Conservation (phyloP, 1,140 invertebrate species). For the Pomacea maculata region DNA sequence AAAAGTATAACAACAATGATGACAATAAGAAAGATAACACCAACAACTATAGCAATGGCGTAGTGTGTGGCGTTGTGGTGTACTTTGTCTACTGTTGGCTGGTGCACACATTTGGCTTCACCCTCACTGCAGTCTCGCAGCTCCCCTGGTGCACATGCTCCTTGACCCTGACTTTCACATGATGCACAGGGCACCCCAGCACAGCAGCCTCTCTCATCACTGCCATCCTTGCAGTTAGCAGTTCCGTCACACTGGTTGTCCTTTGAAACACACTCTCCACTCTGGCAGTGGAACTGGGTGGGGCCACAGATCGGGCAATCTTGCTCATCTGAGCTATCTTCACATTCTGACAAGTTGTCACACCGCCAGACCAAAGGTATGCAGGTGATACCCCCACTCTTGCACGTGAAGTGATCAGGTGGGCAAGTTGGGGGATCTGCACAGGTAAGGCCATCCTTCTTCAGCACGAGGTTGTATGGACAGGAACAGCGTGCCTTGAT, state of each 20-base stretch:
- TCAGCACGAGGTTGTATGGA: slow-evolving; percentile 55
- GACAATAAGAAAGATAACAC: slow-evolving; percentile 51
- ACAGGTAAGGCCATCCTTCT: slow-evolving; percentile 53
- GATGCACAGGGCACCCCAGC: slow-evolving; percentile 55
- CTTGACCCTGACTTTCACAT: slow-evolving; percentile 20
- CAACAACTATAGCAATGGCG: slow-evolving; percentile 58
- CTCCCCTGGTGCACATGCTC: slow-evolving; percentile 19
- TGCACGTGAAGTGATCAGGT: slow-evolving; percentile 63
- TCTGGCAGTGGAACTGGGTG: slow-evolving; percentile 49
- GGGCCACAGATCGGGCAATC: slow-evolving; percentile 83
- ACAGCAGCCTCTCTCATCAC: slow-evolving; percentile 81
- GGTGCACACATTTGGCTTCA: slow-evolving; percentile 25
- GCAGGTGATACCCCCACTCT: slow-evolving; percentile 53
- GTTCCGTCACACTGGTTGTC: slow-evolving; percentile 76
- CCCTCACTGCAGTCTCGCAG: slow-evolving; percentile 3
- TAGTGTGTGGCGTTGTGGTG: slow-evolving; percentile 45
- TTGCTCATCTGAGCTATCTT: slow-evolving; percentile 82
- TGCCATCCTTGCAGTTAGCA: slow-evolving; percentile 79
- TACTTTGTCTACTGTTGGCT: background rate
- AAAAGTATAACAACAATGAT: slow-evolving; percentile 55
- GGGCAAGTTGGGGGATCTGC: slow-evolving; percentile 60
- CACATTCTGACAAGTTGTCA: slow-evolving; percentile 75
- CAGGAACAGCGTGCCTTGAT: slow-evolving; percentile 56
- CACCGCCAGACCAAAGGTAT: slow-evolving; percentile 66
- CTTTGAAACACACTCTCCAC: slow-evolving; percentile 73